A percentile compares a stretch with the other conserved stretches of the same genome.
phyloP scores from a whole-genome alignment of 2,113 vertebrate species.

The Engraulis encrasicolus region DNA sequence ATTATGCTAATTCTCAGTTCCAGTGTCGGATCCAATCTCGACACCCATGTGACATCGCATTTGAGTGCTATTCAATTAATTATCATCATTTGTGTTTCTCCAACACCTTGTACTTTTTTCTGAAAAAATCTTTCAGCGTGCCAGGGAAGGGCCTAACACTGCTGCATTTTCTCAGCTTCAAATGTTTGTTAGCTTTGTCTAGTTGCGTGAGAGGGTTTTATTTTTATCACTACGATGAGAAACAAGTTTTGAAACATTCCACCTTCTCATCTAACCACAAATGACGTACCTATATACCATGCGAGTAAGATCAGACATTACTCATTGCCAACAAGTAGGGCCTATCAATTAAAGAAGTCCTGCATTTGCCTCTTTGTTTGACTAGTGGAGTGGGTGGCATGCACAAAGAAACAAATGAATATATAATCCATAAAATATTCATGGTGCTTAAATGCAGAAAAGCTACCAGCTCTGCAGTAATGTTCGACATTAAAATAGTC shows the following conservation, averaged over 20 bases:
- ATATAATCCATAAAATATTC: background rate
- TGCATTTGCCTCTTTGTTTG: background rate
- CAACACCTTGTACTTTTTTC: background rate
- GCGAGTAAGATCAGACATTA: background rate
- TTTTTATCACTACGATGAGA: background rate
- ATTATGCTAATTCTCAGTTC: background rate
- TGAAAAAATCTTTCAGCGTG: background rate
- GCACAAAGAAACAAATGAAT: background rate
- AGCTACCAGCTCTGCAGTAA: background rate
- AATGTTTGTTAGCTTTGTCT: background rate
- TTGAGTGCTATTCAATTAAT: conserved; percentile 22
- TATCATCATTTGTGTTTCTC: conserved; percentile 10
- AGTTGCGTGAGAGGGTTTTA: background rate
- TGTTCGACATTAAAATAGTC: background rate
- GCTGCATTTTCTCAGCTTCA: background rate
- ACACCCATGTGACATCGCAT: background rate
- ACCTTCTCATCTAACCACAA: background rate
- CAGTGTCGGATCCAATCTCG: conserved; percentile 25
- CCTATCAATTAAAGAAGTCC: background rate
- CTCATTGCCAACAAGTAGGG: background rate
- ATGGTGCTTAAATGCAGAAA: background rate
- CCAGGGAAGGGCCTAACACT: background rate
- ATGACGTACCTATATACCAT: background rate
- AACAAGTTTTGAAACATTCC: background rate
- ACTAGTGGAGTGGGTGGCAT: background rate